A percentile compares a stretch with the other conserved stretches of the same genome.
Conservation (phyloP, 2,113 vertebrate species). For the Dendrocopos noguchii region DNA sequence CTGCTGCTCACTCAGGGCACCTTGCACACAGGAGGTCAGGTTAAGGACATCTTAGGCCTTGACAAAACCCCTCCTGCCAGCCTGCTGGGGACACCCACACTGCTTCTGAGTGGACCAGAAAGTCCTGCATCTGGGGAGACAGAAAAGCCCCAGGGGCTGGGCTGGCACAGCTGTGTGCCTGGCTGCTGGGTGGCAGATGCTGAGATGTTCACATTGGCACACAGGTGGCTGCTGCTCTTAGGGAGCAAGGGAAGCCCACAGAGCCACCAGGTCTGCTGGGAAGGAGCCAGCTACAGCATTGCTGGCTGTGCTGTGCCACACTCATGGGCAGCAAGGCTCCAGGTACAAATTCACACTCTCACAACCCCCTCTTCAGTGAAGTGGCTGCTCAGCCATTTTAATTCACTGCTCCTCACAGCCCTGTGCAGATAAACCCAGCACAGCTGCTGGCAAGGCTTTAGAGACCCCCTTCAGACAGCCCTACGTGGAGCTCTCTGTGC, state of each 20-base stretch:
- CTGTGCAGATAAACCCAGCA: neutral
- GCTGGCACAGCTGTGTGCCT: neutral
- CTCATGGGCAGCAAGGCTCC: neutral
- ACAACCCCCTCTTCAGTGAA: neutral
- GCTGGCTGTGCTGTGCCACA: neutral
- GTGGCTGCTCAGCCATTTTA: neutral
- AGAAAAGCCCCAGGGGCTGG: neutral
- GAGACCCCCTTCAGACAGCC: neutral
- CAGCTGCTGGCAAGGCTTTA: neutral
- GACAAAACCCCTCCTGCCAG: neutral
- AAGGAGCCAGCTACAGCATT: neutral
- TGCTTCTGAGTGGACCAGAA: neutral
- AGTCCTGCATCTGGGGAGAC: neutral
- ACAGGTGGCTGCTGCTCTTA: neutral
- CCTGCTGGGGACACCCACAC: neutral
- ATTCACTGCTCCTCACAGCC: neutral
- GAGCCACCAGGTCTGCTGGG: rapidly evolving
- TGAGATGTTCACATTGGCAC: neutral
- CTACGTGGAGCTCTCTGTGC: neutral
- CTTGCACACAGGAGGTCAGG: neutral
- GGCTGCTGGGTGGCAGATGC: neutral
- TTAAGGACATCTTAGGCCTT: neutral
- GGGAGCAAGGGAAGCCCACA: neutral
- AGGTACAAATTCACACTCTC: neutral
- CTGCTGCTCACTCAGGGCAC: neutral